Base-by-base conservation (phyloP, 2,888 invertebrate genomes). In the Polyploca ridens region DNA sequence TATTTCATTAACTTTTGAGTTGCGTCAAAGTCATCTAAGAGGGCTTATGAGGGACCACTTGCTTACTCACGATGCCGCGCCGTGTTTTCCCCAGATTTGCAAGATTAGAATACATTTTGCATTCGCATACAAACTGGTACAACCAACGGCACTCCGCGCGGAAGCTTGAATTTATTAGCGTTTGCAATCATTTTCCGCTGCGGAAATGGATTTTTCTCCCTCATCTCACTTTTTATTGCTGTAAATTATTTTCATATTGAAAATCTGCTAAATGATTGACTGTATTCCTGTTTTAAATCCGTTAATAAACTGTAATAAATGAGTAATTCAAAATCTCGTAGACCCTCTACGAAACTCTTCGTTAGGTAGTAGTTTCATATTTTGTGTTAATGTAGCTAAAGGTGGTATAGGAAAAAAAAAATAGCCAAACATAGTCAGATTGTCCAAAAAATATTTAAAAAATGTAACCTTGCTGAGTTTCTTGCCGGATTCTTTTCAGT, bases 161-260 rank as follows among this genome's bases (percentile, higher is more conserved):
- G 54, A 54, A 19, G 54, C 54, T 54, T 54, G 54, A 54, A 54
- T 54, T 54, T 54, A 54, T 54, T 54, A 54, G n/a, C 19, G 54
- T 19, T 54, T 54, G 54, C 54, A 54, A 54, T 54, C 19, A n/a
- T 54, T 54, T 54, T 54, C 54, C 54, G 54, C 54, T 54, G 19
- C 16, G 54, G 54, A 54, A 54, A 54, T 54, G 19, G 54, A 16
- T 54, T 54, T 49, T 54, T 54, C 54, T 54, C 54, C 54, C 16
- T 19, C n/a, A 19, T 54, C 19, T 8, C 19, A 54, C 54, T 54
- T 54, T 54, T 54, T 54, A 54, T 54, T 54, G 10, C 54, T 54
- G 19, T 14, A 54, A 54, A 19, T 54, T 8, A 54, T 54, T 41
- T 54, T 54, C 54, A 54, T 19, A 19, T 10, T 10, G 16, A 4